Base-by-base conservation (phyloP, 2,113 vertebrate species). In the Tamias sibiricus region DNA sequence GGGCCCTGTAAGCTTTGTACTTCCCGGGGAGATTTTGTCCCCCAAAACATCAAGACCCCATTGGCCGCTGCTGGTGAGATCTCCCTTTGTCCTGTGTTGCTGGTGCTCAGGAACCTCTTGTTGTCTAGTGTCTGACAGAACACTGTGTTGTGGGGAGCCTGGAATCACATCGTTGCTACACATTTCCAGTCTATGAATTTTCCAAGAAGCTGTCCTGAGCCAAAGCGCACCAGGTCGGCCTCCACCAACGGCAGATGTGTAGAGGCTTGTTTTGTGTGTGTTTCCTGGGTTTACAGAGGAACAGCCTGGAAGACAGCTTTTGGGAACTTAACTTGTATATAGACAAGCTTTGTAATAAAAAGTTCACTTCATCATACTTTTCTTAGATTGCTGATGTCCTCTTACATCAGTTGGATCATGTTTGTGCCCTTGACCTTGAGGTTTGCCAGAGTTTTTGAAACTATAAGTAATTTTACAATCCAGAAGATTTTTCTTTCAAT, bases 391-490 rank as follows among this genome's bases (percentile, higher is more conserved):
- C 32, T 76, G 57, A 52, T 81, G 11, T 80, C 52, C n/a, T 94
- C 37, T 90, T 91, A 9, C 9, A 35, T 95, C 82, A 84, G 75
- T 91, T 59, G 28, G 76, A 93, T 83, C 14, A 35, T 26, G 24
- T 87, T 64, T 90, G 42, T 72, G 35, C 79, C 47, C 72, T 87
- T n/a, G 30, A 37, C 81, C 32, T 84, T 95, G 90, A 97, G 62
- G 86, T 93, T 97, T 95, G 80, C 81, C 89, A 90, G 91, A 89
- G 66, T 76, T 97, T 96, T 92, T 93, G 79, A 90, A 95, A 90
- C 35, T 59, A 62, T 76, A 93, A 87, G 49, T 82, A 57, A 71
- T 42, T 94, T 76, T 77, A 62, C 13, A 94, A 30, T 42, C 59
- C 68, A 28, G 30, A 76, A 81, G 76, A n/a, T 75, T 66, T 87